Percentiles rank a stretch among this genome's conserved stretches.
These are phyloP conservation scores for Rosalia funebris DNA, from an alignment of 2,888 invertebrate species.

Conservation along the genomic window DNA sequence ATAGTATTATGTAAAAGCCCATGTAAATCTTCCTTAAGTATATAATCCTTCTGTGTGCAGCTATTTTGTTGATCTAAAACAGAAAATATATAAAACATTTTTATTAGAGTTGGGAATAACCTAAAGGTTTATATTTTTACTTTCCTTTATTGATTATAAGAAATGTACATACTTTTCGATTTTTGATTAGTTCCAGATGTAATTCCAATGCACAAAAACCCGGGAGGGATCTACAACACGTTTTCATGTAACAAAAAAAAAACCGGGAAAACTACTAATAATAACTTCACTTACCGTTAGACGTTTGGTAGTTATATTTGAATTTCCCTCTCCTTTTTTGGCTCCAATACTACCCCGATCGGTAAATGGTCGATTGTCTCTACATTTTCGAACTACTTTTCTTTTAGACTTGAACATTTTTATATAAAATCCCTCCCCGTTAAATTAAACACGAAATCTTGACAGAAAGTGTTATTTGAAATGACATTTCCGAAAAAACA, in stretches of 20 bases:
- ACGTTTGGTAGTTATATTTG: conserved; percentile 39
- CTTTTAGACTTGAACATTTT: conserved; percentile 27
- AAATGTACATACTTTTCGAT: conserved; percentile 33
- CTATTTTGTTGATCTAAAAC: conserved; percentile 23
- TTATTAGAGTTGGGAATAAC: neutral
- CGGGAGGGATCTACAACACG: conserved; percentile 41
- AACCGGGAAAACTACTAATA: conserved; percentile 10
- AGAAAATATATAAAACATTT: conserved; percentile 8
- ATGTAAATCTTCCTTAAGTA: conserved; percentile 42
- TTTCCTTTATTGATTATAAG: neutral
- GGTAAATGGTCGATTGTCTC: conserved; percentile 18
- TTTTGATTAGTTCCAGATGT: conserved; percentile 34
- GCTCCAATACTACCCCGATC: conserved; percentile 25
- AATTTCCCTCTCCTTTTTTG: conserved; percentile 42
- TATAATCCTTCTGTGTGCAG: conserved; percentile 23
- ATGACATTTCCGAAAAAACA: conserved; percentile 20
- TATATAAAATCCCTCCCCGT: conserved; percentile 1
- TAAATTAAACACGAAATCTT: neutral
- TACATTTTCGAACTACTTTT: conserved; percentile 27
- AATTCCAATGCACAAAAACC: conserved; percentile 37
- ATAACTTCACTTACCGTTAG: conserved; percentile 37
- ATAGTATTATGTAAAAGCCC: conserved; percentile 36
- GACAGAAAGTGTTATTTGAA: conserved; percentile 10
- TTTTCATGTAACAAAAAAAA: conserved; percentile 4
- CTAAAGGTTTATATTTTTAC: neutral